Evolutionary conservation across 2,113 vertebrate genomes (phyloP).

Genomic region (Barbus barbus): DNA sequence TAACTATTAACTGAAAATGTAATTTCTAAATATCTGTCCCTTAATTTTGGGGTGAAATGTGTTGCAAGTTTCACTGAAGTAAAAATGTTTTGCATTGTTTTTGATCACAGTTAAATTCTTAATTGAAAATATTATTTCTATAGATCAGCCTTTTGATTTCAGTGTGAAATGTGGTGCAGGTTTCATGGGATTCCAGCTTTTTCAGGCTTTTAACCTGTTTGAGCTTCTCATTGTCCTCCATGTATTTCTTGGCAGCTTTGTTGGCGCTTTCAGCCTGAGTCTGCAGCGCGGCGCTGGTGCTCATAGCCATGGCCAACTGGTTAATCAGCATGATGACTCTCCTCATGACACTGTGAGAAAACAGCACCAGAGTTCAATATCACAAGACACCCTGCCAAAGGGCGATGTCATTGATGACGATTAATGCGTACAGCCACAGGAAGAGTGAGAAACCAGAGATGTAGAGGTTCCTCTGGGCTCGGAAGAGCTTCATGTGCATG

Average conservation of each 20-base stretch:
- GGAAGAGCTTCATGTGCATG: constrained; percentile 95
- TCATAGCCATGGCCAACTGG: constrained; percentile 79
- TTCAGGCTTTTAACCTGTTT: constrained; percentile 75
- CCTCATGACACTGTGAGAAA: constrained; percentile 75
- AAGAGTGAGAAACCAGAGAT: constrained; percentile 96
- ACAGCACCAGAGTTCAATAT: neutral
- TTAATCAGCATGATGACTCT: constrained; percentile 86
- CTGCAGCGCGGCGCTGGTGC: constrained; percentile 77
- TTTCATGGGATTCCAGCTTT: neutral
- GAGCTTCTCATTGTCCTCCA: constrained; percentile 84
- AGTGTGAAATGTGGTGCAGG: neutral
- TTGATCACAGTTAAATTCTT: neutral
- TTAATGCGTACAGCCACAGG: constrained; percentile 90
- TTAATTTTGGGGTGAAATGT: neutral
- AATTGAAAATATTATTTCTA: neutral
- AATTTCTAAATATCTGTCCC: neutral
- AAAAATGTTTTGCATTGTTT: neutral
- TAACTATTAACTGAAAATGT: neutral
- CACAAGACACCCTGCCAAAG: neutral
- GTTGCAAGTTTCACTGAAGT: neutral
- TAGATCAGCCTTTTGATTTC: neutral
- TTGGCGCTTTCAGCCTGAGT: constrained; percentile 80
- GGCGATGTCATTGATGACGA: neutral
- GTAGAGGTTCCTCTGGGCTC: constrained; percentile 95
- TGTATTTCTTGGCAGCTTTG: constrained; percentile 81